phyloP scores from a whole-genome alignment of 2,113 vertebrate genomes.

The Seriola rivoliana region DNA sequence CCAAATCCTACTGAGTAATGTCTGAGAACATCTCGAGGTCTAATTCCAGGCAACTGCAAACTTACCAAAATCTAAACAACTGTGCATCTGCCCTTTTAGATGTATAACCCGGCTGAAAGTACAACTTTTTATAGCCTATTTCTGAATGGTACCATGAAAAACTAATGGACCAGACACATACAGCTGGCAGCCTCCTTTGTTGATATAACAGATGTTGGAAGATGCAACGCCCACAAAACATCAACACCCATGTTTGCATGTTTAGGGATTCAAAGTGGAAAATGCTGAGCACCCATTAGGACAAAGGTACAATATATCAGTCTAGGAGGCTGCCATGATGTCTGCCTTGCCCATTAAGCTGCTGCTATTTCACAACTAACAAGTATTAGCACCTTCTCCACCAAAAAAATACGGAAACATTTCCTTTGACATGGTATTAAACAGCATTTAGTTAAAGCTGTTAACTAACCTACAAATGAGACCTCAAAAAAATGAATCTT shows the following conservation, averaged over 20 bases:
- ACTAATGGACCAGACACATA: not conserved
- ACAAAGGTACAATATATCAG: not conserved
- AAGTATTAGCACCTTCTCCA: not conserved
- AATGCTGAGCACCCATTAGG: not conserved
- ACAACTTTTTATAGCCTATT: not conserved
- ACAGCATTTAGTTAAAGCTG: not conserved
- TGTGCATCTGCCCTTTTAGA: not conserved
- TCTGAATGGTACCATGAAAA: not conserved
- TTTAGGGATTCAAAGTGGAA: not conserved
- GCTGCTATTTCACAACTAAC: not conserved
- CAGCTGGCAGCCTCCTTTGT: slow-evolving; percentile 1
- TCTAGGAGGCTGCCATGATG: not conserved
- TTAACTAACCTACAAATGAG: not conserved
- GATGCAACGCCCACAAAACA: not conserved
- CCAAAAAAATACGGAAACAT: not conserved
- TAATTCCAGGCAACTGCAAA: not conserved
- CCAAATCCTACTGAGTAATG: slow-evolving; percentile 29
- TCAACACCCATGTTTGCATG: not conserved
- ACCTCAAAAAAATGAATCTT: not conserved
- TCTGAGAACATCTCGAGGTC: slow-evolving; percentile 6
- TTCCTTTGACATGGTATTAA: not conserved
- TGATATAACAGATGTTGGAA: not conserved
- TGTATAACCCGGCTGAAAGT: not conserved
- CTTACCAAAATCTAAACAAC: not conserved
- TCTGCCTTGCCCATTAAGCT: not conserved